Base-by-base conservation (phyloP, 2,797 vertebrate genomes). In the Anableps anableps region DNA sequence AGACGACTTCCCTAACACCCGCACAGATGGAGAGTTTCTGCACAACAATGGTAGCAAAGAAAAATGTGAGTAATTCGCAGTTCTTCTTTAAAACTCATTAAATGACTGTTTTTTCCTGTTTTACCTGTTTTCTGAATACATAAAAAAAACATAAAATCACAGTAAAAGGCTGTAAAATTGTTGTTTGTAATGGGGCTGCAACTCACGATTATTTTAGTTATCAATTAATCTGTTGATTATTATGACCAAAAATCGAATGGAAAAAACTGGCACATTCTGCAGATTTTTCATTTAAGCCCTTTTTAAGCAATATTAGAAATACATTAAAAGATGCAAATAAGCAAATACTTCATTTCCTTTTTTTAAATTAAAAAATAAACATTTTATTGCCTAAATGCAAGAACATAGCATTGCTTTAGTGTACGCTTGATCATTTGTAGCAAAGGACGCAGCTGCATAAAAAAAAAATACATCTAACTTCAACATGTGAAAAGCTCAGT, bases 41-140 rank as follows among this genome's bases (percentile, higher is more conserved):
- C 97, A 97, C 93, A 96, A 95, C 84, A 92, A 97, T 70, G 96
- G 95, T 91, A 97, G 94, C 95, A 98, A 97, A 93, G 98, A 99
- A 87, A 99, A 98, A 93, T 19, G 98, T 99, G 92, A 97, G 98
- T 96, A 26, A 62, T 36, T 60, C 2, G 4, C 0, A 60, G 36
- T 34, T 53, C 2, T 55, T 43, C 8, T 34, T 75, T 4, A 19
- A 70, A 78, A 1, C 7, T 64, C n/a, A n/a, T 36, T 26, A 1
- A 72, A 14, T 23, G n/a, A 14, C 36, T 72, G 9, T 11, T 66
- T 66, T 23, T 11, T 38, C 9, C 36, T 72, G 9, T 11, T 66
- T 66, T 23, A 23, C 21, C 9, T 5, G 10, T 38, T 68, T 68
- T 68, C 26, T 36, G 34, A 7, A 4, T 36, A 21, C 38, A 68